These are phyloP conservation scores for Tiliacea aurago DNA, from an alignment of 2,888 invertebrate genomes.

Conservation along the genomic window DNA sequence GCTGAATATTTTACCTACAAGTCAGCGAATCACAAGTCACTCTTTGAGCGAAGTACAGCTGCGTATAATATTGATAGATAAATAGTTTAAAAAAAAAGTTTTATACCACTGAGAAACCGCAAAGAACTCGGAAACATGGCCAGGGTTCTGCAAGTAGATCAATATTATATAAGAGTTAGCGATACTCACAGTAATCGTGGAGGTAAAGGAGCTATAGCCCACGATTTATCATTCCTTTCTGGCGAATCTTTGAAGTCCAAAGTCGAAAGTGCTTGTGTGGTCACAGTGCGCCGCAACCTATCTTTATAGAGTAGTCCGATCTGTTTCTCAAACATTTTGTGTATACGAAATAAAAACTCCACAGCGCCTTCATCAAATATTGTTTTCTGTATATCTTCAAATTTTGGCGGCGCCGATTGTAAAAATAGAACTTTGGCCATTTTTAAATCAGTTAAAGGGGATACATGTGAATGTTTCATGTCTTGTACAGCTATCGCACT, in stretches of 20 bases:
- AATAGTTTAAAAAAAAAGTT: background rate
- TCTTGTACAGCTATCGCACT: conserved; percentile 9
- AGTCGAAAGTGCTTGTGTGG: conserved; percentile 71
- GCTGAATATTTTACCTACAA: background rate
- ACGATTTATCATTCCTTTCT: conserved; percentile 84
- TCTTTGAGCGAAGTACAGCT: background rate
- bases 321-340: conserved; percentile 86
- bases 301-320: conserved; percentile 86
- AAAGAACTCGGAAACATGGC: background rate
- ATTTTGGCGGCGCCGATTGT: conserved; percentile 88
- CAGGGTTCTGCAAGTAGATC: background rate
- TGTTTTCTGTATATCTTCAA: conserved; percentile 88
- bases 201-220: conserved; percentile 91
- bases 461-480: conserved; percentile 16
- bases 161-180: background rate
- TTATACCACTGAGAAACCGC: background rate
- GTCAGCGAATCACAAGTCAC: no score
- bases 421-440: conserved; percentile 82
- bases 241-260: conserved; percentile 85
- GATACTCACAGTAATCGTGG: conserved; percentile 86
- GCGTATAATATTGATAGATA: background rate
- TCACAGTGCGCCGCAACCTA: conserved; percentile 80
- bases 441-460: background rate
- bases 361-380: conserved; percentile 91
- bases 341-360: conserved; percentile 89